A percentile compares a stretch with the other conserved stretches of the same genome.
These are phyloP conservation scores for Grapholita molesta DNA, from an alignment of 1,140 invertebrate species.

Conservation along the genomic window DNA sequence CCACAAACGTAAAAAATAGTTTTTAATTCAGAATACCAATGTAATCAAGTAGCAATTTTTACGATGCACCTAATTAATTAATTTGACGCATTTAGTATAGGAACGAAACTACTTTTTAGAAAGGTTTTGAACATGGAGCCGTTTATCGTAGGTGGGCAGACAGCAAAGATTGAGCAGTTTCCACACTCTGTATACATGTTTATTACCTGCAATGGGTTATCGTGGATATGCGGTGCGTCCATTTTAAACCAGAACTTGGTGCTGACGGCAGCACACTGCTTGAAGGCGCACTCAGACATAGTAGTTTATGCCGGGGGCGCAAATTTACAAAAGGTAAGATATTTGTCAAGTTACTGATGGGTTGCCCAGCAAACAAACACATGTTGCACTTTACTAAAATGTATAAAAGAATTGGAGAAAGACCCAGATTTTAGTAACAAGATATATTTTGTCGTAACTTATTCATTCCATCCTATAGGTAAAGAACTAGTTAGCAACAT, in stretches of 20 bases:
- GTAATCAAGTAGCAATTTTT: not conserved
- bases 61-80: not conserved
- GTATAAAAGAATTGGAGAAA: too few relatives aligned
- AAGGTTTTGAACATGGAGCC: conserved; percentile 27
- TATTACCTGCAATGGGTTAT: conserved; percentile 14
- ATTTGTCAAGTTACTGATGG: too few relatives aligned
- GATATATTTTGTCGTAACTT: too few relatives aligned
- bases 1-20: too few relatives aligned
- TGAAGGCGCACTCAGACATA: conserved; percentile 1
- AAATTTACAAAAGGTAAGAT: conserved; percentile 19
- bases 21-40: too few relatives aligned
- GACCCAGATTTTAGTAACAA: too few relatives aligned
- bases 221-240: conserved; percentile 28
- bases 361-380: too few relatives aligned
- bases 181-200: conserved; percentile 40
- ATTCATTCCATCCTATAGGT: too few relatives aligned
- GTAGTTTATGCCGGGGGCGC: conserved; percentile 22
- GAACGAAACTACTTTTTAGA: not conserved
- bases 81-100: not conserved
- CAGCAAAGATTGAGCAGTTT: conserved; percentile 29
- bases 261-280: conserved; percentile 29
- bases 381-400: too few relatives aligned
- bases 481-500: too few relatives aligned
- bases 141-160: conserved; percentile 32
- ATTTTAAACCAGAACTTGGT: conserved; percentile 29